Evolutionary conservation across 2,797 vertebrate genomes (phyloP), one percentile per base, ranked within the genome.

Genomic region (Netta rufina): DNA sequence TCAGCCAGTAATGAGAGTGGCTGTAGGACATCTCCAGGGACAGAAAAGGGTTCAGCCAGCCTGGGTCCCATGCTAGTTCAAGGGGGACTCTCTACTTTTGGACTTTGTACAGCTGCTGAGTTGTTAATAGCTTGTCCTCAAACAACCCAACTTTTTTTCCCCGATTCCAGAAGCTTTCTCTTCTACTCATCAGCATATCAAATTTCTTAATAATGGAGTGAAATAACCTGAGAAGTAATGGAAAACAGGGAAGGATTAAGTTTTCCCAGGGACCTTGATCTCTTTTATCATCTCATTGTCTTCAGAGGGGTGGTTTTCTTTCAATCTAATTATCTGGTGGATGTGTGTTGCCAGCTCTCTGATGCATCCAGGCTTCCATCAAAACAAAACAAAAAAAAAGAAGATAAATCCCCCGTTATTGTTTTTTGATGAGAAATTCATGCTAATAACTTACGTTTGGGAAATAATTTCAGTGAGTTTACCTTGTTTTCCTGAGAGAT

Each of bases 231-330:
- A 94, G 91, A 91, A 89, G 71, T 78, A 87, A 91, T 73, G 70
- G 88, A 78, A 84, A 89, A 84, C 58, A 41, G 12, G 47, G 38
- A 80, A 78, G 75, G 60, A 87, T 89, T 87, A 89, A 28, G 61
- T 73, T 91, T 94, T 91, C 93, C 78, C 71, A 20, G 53, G 78
- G 51, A 77, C 66, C 82, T 84, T 87, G 91, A 93, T 89, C 85
- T 73, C 85, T 91, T 92, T 85, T 74, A 81, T 93, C 86, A 91
- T 84, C 75, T 93, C 66, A 81, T 89, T 95, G 84, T 80, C 90
- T 89, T 91, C 84, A 88, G 92, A 92, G 81, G 43, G 43, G 76
- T 70, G 27, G 61, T 91, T 94, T 91, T 39, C 93, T 93, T 93
- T 84, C 91, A 87, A 81, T 84, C 85, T 93, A 77, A 94, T 93